phyloP scores from a whole-genome alignment of 2,113 vertebrate species.

The Cryptotis parvus region DNA sequence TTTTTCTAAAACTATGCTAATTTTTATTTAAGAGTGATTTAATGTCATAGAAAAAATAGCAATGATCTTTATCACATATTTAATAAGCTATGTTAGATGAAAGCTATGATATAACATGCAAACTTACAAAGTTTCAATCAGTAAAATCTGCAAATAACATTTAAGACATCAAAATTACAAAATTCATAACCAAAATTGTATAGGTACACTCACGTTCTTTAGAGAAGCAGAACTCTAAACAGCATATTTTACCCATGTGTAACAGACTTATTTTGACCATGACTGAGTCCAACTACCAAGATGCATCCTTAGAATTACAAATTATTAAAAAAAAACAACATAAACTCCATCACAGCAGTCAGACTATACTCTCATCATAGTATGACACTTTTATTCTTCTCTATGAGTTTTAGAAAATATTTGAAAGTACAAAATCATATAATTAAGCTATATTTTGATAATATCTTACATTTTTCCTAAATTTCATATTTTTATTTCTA shows the following conservation, averaged over 20 bases:
- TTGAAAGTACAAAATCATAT: conserved; percentile 37
- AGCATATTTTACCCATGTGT: background rate
- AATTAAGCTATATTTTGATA: background rate
- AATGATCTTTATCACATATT: background rate
- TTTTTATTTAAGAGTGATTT: conserved; percentile 42
- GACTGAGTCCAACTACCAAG: background rate
- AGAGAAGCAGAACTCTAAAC: background rate
- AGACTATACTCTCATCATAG: background rate
- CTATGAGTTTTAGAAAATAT: background rate
- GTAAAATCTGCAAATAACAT: background rate
- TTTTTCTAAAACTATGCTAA: conserved; percentile 43
- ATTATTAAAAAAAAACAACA: background rate
- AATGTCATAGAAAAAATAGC: background rate
- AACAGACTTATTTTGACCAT: background rate
- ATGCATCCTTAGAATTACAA: background rate
- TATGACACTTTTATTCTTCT: background rate
- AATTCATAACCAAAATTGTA: background rate
- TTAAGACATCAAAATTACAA: background rate
- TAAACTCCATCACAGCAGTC: background rate
- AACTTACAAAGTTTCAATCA: background rate
- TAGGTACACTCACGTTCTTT: background rate
- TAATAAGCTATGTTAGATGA: background rate
- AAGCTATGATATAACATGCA: background rate
- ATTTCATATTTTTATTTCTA: conserved; percentile 61
- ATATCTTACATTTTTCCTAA: conserved; percentile 23